A percentile compares a stretch with the other conserved stretches of the same genome.
Evolutionary conservation across 2,113 vertebrate species (phyloP).

Genomic region (Lepisosteus oculatus): DNA sequence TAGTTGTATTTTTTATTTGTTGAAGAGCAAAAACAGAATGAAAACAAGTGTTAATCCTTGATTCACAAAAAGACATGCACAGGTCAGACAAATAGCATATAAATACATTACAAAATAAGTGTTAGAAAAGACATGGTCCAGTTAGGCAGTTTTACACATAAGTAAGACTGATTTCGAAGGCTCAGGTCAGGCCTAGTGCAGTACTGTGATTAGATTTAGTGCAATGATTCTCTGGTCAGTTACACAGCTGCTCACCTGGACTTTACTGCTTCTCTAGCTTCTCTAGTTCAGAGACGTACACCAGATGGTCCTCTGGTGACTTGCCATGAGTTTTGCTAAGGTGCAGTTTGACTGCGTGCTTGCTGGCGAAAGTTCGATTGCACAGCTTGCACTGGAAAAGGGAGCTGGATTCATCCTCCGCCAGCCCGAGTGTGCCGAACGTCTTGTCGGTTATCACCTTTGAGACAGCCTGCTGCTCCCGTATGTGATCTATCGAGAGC

Average conservation of each 20-base stretch:
- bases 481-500: conserved; percentile 89
- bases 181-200: conserved; percentile 94
- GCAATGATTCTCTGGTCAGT: conserved; percentile 83
- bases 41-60: conserved; percentile 88
- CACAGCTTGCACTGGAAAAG: conserved; percentile 96
- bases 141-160: conserved; percentile 88
- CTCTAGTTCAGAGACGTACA: conserved; percentile 92
- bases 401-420: conserved; percentile 86
- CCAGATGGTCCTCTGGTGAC: conserved; percentile 96
- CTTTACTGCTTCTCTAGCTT: conserved; percentile 83
- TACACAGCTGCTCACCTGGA: conserved; percentile 78
- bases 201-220: conserved; percentile 83
- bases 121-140: conserved; percentile 91
- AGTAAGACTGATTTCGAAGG: conserved; percentile 86
- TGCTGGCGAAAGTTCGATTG: conserved; percentile 97
- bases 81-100: conserved; percentile 76
- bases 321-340: conserved; percentile 99
- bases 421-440: conserved; percentile 76
- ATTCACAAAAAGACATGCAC: conserved; percentile 82
- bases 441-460: conserved; percentile 84
- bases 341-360: conserved; percentile 98
- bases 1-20: conserved; percentile 41
- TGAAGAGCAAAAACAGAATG: conserved; percentile 73
- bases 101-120: conserved; percentile 84
- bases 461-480: conserved; percentile 87